Conservation (phyloP, 2,888 invertebrate genomes). For the Tanytarsus gracilentus region DNA sequence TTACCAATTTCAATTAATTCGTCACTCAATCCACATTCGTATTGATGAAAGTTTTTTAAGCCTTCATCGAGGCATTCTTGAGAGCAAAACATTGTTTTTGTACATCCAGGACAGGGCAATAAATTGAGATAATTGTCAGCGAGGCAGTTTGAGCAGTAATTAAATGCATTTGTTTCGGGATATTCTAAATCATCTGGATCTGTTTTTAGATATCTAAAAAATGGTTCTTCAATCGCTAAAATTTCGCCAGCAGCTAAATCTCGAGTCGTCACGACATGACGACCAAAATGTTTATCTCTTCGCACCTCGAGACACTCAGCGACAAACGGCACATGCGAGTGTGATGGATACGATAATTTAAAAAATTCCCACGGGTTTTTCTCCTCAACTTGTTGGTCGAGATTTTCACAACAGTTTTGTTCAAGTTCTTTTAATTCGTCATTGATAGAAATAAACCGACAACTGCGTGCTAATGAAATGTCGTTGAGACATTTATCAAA, state of each 20-base stretch:
- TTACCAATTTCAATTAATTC: conserved; percentile 45
- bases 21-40: conserved; percentile 64
- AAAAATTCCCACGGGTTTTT: conserved; percentile 13
- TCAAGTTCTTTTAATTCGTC: conserved; percentile 54
- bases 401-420: conserved; percentile 44
- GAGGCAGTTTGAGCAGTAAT: conserved; percentile 41
- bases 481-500: conserved; percentile 59
- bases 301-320: conserved; percentile 53
- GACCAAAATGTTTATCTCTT: conserved; percentile 52
- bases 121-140: conserved; percentile 39
- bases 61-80: conserved; percentile 46
- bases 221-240: conserved; percentile 35
- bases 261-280: conserved; percentile 59
- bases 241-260: conserved; percentile 48
- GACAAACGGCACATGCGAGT: conserved; percentile 49
- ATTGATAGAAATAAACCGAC: conserved; percentile 46
- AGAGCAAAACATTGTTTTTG: conserved; percentile 42
- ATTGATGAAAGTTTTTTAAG: conserved; percentile 58
- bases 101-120: not conserved
- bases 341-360: conserved; percentile 31
- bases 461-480: conserved; percentile 55
- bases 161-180: conserved; percentile 40
- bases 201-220: conserved; percentile 69
- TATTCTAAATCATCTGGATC: conserved; percentile 57
- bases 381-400: conserved; percentile 34